phyloP scores from a whole-genome alignment of 2,797 vertebrate genomes.

The Typhlichthys eigenmanni region DNA sequence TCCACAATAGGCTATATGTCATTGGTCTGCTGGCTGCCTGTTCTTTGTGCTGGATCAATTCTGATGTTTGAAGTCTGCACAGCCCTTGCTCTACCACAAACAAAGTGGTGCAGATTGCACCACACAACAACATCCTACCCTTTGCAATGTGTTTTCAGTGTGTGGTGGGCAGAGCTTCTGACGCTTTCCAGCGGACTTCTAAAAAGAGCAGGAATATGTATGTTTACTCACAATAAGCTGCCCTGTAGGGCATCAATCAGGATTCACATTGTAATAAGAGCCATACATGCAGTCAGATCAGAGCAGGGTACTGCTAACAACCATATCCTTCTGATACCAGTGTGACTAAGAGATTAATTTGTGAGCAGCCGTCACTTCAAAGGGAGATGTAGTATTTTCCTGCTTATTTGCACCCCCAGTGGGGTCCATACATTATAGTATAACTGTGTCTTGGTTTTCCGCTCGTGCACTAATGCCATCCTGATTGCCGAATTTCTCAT shows the following conservation, averaged over 20 bases:
- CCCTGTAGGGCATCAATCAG: conserved; percentile 66
- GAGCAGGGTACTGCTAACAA: conserved; percentile 67
- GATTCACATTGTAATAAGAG: conserved; percentile 67
- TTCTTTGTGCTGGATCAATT: too few relatives aligned
- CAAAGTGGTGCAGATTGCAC: too few relatives aligned
- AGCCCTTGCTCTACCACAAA: too few relatives aligned
- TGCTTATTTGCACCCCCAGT: conserved; percentile 74
- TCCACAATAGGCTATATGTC: too few relatives aligned
- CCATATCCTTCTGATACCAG: conserved; percentile 72
- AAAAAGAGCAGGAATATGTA: conserved; percentile 43
- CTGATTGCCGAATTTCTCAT: conserved; percentile 78
- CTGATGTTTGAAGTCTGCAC: too few relatives aligned
- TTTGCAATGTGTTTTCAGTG: too few relatives aligned
- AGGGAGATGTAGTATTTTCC: conserved; percentile 67
- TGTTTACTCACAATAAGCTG: conserved; percentile 55
- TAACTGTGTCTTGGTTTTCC: conserved; percentile 56
- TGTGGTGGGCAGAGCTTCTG: too few relatives aligned
- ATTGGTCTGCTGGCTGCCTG: too few relatives aligned
- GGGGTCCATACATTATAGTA: conserved; percentile 70
- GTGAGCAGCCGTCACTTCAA: conserved; percentile 76
- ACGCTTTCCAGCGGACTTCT: conserved; percentile 7
- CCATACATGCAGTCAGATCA: conserved; percentile 66
- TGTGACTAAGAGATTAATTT: conserved; percentile 80
- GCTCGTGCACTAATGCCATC: conserved; percentile 69
- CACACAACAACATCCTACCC: too few relatives aligned